Base-by-base conservation (phyloP, 2,113 vertebrate species). In the Oostethus manadensis region DNA sequence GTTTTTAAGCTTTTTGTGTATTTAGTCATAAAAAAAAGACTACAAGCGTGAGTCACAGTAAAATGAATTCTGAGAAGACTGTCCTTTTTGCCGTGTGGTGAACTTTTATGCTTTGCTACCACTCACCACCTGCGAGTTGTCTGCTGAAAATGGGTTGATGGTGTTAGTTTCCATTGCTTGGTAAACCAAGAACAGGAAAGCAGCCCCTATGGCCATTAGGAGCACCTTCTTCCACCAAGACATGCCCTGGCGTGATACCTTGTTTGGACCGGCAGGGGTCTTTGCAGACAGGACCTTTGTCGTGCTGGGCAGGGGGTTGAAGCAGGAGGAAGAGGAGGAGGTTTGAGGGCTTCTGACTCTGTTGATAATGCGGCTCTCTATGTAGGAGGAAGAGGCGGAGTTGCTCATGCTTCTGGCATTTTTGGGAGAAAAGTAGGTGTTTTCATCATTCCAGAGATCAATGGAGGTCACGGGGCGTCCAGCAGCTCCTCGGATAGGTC, bases 161-260 rank as follows among this genome's bases (percentile, higher is more conserved):
- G 89, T 85, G 81, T 94, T 94, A 80, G 91, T 91, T 90, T 98
- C 97, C 95, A 99, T 98, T 79, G 92, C 89, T 84, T 97, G 94
- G 84, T 96, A 98, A 60, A 99, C 88, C 53, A 94, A 80, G 84
- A 94, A 88, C 67, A 95, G 79, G 82, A 98, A 95, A 15, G 84
- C 80, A 0, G 76, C 89, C 61, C 94, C 78, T 3, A 88, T 23
- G 26, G 88, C 83, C 62, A 94, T 80, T 22, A 97, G 85, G 75
- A 95, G 69, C 62, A 96, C 83, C 91, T 97, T 94, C 70, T 92
- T 89, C 97, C 96, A 99, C 66, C 94, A 69, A 2, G 92, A 87
- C 76, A 92, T 2, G 10, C 83, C 79, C 22, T 75, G 87, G 58
- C 75, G 74, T 0, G 43, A 59, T 2, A 56, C 64, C 44, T 66